A percentile compares a stretch with the other conserved stretches of the same genome.
Evolutionary conservation across 2,888 invertebrate species (phyloP).

Genomic region (Linnaemya tessellans): DNA sequence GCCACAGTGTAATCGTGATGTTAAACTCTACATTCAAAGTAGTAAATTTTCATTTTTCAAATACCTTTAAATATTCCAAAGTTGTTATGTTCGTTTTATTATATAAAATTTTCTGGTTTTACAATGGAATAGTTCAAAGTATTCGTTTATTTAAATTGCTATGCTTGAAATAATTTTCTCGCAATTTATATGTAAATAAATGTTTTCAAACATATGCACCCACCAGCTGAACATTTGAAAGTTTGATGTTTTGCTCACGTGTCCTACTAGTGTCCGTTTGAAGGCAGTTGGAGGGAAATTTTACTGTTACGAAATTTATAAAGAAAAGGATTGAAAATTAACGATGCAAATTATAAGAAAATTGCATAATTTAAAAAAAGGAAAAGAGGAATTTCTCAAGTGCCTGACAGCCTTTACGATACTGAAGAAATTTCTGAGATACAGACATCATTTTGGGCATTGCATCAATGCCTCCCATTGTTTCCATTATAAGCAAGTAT

Average conservation of each 20-base stretch:
- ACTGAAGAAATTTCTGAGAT: no score
- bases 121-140: conserved; percentile 59
- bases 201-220: conserved; percentile 1
- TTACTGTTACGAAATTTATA: no score
- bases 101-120: conserved; percentile 36
- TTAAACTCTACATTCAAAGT: conserved; percentile 63
- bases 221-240: background rate
- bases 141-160: conserved; percentile 66
- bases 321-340: no score
- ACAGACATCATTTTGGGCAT: no score
- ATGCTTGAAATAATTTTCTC: conserved; percentile 63
- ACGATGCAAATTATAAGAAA: no score
- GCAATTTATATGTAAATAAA: conserved; percentile 53
- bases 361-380: no score
- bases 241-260: background rate
- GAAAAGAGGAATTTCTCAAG: no score
- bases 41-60: conserved; percentile 66
- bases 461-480: no score
- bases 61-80: conserved; percentile 67
- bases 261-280: background rate
- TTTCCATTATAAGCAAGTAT: no score
- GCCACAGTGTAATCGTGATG: conserved; percentile 59
- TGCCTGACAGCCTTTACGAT: no score
- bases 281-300: background rate
- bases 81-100: conserved; percentile 48